Evolutionary conservation across 2,797 vertebrate genomes (phyloP).

Genomic region (Bradypodion pumilum): DNA sequence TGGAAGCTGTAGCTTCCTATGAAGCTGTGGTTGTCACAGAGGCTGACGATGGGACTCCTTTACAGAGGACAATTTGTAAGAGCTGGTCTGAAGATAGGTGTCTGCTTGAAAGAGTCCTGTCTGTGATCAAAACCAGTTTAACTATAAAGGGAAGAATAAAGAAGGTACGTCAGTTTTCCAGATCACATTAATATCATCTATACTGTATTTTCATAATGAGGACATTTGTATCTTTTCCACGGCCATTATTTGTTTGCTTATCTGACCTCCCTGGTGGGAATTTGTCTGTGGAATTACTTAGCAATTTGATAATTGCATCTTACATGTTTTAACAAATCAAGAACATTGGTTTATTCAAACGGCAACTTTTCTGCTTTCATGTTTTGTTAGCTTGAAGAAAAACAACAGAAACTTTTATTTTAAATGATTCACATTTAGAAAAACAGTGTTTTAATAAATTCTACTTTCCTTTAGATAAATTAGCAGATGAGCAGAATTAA

Average conservation of each 20-base stretch:
- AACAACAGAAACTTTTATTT: conserved; percentile 21
- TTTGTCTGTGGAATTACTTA: not conserved
- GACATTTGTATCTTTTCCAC: not conserved
- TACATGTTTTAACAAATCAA: not conserved
- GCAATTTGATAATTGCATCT: not conserved
- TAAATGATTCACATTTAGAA: conserved; percentile 9
- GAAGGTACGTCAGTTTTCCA: not conserved
- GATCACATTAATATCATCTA: not conserved
- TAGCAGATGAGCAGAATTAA: conserved; percentile 26
- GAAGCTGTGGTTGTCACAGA: no score
- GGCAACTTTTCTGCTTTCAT: not conserved
- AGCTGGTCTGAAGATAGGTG: not conserved
- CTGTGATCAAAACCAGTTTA: not conserved
- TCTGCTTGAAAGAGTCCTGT: not conserved
- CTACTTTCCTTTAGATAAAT: conserved; percentile 21
- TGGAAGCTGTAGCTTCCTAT: not conserved
- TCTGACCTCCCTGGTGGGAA: not conserved
- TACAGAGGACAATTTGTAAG: not conserved
- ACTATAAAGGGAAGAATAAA: not conserved
- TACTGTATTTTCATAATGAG: not conserved
- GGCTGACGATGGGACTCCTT: not conserved
- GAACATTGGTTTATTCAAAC: not conserved
- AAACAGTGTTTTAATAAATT: conserved; percentile 22
- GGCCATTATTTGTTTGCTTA: not conserved
- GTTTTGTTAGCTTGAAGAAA: not conserved